These are phyloP conservation scores for Bergia puertoricense DNA, from an alignment of 92 coral and sea anemone genomes.

Conservation along the genomic window DNA sequence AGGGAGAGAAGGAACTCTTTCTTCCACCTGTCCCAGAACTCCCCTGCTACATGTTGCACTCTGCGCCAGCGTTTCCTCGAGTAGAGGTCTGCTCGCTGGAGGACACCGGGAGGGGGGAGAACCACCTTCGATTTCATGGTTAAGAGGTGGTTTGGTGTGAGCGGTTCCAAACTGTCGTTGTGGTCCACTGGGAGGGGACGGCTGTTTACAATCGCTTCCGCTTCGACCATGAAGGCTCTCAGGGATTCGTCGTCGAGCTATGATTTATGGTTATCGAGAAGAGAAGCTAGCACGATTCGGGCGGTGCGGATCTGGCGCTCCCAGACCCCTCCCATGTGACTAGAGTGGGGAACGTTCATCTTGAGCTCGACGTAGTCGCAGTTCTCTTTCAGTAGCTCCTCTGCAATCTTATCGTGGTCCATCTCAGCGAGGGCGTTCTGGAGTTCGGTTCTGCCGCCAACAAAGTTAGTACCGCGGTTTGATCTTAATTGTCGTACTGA, in stretches of 20 bases:
- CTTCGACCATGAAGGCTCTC: constrained; percentile 5
- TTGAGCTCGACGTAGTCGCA: constrained; percentile 30
- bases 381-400: constrained; percentile 13
- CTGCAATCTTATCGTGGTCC: constrained; percentile 30
- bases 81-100: constrained; percentile 31
- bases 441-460: constrained; percentile 35
- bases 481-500: constrained; percentile 20
- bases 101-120: constrained; percentile 44
- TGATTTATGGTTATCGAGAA: constrained; percentile 5
- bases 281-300: neutral
- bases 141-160: constrained; percentile 36
- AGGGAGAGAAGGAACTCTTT: constrained; percentile 30
- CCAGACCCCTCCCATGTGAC: constrained; percentile 42
- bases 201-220: constrained; percentile 29
- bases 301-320: constrained; percentile 33
- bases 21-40: constrained; percentile 35
- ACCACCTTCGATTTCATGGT: constrained; percentile 40
- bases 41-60: constrained; percentile 37
- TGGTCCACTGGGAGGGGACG: constrained; percentile 29
- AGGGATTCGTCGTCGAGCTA: constrained; percentile 36
- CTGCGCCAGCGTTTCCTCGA: constrained; percentile 44
- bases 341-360: constrained; percentile 34
- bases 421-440: constrained; percentile 26
- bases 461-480: constrained; percentile 40
- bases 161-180: constrained; percentile 19